Evolutionary conservation across 2,888 invertebrate species (phyloP), one percentile per base, ranked within the genome.

Genomic region (Nyleta sp.): DNA sequence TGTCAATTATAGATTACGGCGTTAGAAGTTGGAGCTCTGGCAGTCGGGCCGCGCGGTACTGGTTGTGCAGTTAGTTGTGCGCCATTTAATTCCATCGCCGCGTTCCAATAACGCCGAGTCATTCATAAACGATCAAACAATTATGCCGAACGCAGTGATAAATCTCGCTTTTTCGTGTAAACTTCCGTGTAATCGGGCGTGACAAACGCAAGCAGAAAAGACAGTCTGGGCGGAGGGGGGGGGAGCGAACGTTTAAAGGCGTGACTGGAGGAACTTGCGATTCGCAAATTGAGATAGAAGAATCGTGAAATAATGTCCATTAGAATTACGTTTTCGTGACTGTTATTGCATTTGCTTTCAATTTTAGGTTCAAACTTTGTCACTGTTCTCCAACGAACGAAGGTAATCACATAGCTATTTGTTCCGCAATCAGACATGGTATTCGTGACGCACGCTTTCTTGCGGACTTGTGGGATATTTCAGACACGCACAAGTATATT

Each of bases 281-380:
- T 76, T 65, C 53, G 38, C 22, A 44, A 65, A 77, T 77, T 77
- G 71, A 77, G 71, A 77, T 67, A 65, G 57, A 78, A 52, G 62
- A 64, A 78, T 73, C 60, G 62, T 22, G 44, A 68, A 74, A 78
- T 74, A 70, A 78, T 70, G 70, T 20, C 71, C 53, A 71, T 78
- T 71, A 71, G 71, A 78, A 78, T 74, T 52, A 55, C 60, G 44
- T 85, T 86, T 85, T 86, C 87, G 87, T 88, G 88, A 85, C 85
- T 81, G 82, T 81, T 83, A 85, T 85, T 86, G 85, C 84, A 85
- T 87, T 88, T 85, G 84, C 86, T 88, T 88, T 88, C 88, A 88
- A 87, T 88, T 88, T 86, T 83, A 86, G 86, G 87, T 85, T 87
- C 81, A 82, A 88, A 88, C 85, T 88, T 88, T 86, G 83, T 80